Evolutionary conservation across 2,113 vertebrate genomes (phyloP), one percentile per base, ranked within the genome.

Genomic region (Cyprinus carpio): DNA sequence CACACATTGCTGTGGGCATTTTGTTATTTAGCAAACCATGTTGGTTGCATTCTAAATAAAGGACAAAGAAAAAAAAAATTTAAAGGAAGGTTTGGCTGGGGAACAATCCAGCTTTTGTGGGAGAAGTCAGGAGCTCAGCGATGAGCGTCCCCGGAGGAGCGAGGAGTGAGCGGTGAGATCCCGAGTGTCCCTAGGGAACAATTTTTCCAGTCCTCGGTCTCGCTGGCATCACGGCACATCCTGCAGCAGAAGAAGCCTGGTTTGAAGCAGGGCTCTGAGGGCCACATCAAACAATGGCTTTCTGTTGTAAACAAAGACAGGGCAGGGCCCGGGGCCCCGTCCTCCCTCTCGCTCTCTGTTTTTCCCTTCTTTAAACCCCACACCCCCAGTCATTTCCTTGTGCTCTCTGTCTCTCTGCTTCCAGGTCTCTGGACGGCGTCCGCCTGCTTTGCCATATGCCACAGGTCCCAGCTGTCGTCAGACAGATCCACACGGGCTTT

Each of bases 251-350:
- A 67, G 86, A 90, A 92, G 93, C 92, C 90, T 54, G 75, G 64
- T 93, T 92, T 93, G 91, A 91, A 92, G 91, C 91, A 60, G 74
- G 92, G 92, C 91, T 92, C 90, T 75, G 80, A n/a, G 87, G 88
- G 91, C 93, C 94, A 94, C 94, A 95, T 94, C 93, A 95, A 94
- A 94, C 94, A 95, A 95, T 94, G 92, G 92, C 92, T 95, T 94
- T 94, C 92, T 95, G 94, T 93, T 93, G 93, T 95, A 94, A 95
- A 95, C 94, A 95, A 95, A 95, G 93, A 93, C 92, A 93, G 91
- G 92, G 94, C 93, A 92, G 94, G 89, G 93, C 93, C 92, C 90
- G 90, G 91, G 92, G 93, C 91, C 90, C 87, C 84, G 37, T 65
- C 80, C 40, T 62, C 67, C 65, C 82, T 72, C 85, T 82, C 25